Evolutionary conservation across 2,888 invertebrate species (phyloP).

Genomic region (Brachyptera risi): DNA sequence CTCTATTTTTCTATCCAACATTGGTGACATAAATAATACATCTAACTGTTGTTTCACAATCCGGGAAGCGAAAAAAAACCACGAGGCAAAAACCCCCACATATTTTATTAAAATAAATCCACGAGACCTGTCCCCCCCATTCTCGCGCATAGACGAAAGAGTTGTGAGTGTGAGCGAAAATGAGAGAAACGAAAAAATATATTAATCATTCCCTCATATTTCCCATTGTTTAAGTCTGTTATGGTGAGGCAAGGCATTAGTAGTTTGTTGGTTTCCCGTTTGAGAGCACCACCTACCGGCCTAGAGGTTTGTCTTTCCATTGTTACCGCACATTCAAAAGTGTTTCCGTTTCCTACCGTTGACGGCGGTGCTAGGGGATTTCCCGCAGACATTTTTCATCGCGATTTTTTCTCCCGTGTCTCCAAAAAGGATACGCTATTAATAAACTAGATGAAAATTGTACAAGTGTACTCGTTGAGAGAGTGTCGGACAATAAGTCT

Average conservation of each 20-base stretch:
- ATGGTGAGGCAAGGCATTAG: too few relatives aligned
- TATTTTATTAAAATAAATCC: too few relatives aligned
- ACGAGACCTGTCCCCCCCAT: too few relatives aligned
- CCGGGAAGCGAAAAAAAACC: too few relatives aligned
- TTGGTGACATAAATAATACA: too few relatives aligned
- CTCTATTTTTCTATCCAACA: too few relatives aligned
- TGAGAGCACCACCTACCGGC: neutral
- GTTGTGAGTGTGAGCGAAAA: too few relatives aligned
- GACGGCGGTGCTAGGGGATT: neutral
- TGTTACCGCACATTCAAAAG: slow-evolving; percentile 3
- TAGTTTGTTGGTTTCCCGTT: neutral
- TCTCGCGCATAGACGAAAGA: too few relatives aligned
- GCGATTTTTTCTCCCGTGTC: neutral
- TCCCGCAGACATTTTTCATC: slow-evolving; percentile 11
- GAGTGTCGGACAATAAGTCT: too few relatives aligned
- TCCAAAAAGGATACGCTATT: slow-evolving; percentile 9
- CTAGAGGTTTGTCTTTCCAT: neutral
- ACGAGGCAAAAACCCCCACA: too few relatives aligned
- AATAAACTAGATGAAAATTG: slow-evolving; percentile 10
- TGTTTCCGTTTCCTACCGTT: slow-evolving; percentile 14
- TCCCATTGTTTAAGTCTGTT: slow-evolving; percentile 9
- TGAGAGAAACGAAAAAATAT: neutral
- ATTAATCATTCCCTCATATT: neutral
- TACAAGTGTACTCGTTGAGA: too few relatives aligned
- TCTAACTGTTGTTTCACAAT: too few relatives aligned